Conservation (phyloP, 2,797 vertebrate species). For the Crocidura indochinensis region DNA sequence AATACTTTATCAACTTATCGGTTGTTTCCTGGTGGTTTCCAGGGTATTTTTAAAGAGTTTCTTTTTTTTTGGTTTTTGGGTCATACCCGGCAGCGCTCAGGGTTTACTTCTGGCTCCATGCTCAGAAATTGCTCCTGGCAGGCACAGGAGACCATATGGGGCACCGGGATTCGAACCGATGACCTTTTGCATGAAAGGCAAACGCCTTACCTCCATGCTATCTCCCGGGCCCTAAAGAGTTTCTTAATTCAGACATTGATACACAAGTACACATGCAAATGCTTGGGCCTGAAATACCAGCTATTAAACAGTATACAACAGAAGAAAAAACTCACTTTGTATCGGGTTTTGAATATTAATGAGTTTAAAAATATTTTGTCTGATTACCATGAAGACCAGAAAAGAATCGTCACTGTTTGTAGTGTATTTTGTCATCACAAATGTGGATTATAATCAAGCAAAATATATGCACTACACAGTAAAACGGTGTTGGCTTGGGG, state of each 20-base stretch:
- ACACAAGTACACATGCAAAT: not conserved
- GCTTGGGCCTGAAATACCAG: constrained; percentile 20
- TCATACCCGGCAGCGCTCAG: no score
- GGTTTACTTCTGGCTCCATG: no score
- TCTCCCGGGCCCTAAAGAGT: no score
- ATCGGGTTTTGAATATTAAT: constrained; percentile 15
- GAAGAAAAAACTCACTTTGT: not conserved
- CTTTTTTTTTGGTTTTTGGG: no score
- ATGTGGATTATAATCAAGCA: constrained; percentile 53
- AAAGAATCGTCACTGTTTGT: constrained; percentile 71
- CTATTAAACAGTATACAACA: not conserved
- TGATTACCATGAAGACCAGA: constrained; percentile 15
- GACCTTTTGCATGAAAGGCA: no score
- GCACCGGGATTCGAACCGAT: no score
- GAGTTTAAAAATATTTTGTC: constrained; percentile 25
- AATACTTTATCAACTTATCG: constrained; percentile 9
- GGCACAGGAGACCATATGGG: no score
- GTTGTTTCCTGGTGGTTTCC: constrained; percentile 10
- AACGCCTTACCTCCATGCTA: no score
- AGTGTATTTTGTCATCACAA: constrained; percentile 74
- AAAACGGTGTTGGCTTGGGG: constrained; percentile 1
- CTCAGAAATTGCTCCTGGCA: no score
- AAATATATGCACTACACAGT: constrained; percentile 22
- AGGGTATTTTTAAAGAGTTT: constrained; percentile 25
- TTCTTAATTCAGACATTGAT: constrained; percentile 24